Conservation (phyloP, 2,888 invertebrate species). For the Arrhopalites spinosus region DNA sequence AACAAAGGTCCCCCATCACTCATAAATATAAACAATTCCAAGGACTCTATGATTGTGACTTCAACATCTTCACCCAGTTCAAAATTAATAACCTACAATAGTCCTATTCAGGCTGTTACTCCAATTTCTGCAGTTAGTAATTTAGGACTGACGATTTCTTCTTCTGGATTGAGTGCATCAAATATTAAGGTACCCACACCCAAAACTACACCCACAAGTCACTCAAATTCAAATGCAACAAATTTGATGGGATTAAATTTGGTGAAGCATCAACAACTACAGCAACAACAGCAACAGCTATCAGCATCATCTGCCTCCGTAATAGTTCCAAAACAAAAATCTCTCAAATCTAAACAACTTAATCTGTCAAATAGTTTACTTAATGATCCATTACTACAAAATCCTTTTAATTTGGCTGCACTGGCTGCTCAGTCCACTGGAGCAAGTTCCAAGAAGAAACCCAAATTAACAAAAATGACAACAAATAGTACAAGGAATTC, state of each 20-base stretch:
- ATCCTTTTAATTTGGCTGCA: background rate
- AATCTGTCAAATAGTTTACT: background rate
- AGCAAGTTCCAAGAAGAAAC: background rate
- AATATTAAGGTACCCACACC: slow-evolving; percentile 30
- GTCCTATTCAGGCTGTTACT: background rate
- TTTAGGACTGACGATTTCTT: slow-evolving; percentile 17
- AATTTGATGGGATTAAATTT: background rate
- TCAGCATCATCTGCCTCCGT: background rate
- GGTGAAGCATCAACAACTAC: background rate
- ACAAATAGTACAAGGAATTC: background rate
- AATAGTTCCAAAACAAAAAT: slow-evolving; percentile 1
- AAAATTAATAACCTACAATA: background rate
- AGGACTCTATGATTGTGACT: slow-evolving; percentile 29
- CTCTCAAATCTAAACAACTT: background rate
- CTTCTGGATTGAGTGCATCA: background rate
- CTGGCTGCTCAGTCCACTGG: background rate
- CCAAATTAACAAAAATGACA: slow-evolving; percentile 12
- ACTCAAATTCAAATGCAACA: background rate
- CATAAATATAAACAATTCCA: slow-evolving; percentile 3
- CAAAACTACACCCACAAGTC: slow-evolving; percentile 20
- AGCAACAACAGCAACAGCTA: background rate
- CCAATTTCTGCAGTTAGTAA: slow-evolving; percentile 5
- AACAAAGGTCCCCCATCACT: background rate
- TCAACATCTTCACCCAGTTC: background rate
- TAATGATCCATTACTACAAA: slow-evolving; percentile 9